Base-by-base conservation (phyloP, 2,113 vertebrate genomes). In the Isurus oxyrinchus region DNA sequence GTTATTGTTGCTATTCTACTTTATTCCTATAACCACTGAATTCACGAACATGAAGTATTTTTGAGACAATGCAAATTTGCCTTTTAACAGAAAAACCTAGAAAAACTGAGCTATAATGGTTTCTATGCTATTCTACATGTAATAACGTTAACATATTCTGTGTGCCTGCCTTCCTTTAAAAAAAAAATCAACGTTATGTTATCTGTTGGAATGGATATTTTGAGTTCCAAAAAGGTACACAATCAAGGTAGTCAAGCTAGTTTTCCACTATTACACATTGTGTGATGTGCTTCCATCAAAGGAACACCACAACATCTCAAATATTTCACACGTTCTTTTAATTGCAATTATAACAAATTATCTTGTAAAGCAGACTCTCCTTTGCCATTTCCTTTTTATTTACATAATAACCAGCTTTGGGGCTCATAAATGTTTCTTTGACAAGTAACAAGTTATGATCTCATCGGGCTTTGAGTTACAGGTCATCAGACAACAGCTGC, bases 381-480 rank as follows among this genome's bases (percentile, higher is more conserved):
- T 35, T 35, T 76, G 44, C 44, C 96, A 91, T 69, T 90, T 87
- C 94, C 95, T 61, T 96, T 96, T 16, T 31, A 72, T 91, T 97
- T 96, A 96, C 31, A 96, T 40, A 96, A 63, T 67, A 96, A 1
- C 3, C 19, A 76, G 96, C 96, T 97, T 96, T 96, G 44, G 96
- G 35, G 8, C 97, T 96, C 55, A 57, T 2, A 96, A 97, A 96
- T 96, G 96, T 97, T 96, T 63, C 66, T 35, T 35, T 0, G 1
- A 72, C 40, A 91, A 96, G 14, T 96, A 97, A 96, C 96, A 61
- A 76, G 97, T 95, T 59, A 90, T 53, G 61, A 49, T 66, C 96
- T 97, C 93, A 93, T 96, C 96, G 96, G 81, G 49, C 66, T 81
- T 96, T 96, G 76, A 0, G 61, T 96, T 96, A 94, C 96, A 90